phyloP scores from a whole-genome alignment of 2,888 invertebrate genomes.

The Saturnia japonica region DNA sequence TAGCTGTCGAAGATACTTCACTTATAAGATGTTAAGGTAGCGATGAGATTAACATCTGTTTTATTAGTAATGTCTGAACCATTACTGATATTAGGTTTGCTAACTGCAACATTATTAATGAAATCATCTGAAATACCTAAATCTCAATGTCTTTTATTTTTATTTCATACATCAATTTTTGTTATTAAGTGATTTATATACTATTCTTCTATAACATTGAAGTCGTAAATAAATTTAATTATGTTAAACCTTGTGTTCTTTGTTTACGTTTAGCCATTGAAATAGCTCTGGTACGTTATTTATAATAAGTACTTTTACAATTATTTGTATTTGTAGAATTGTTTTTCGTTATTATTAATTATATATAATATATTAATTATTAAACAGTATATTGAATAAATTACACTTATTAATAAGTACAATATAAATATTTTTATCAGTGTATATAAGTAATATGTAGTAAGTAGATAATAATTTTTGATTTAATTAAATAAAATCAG shows the following conservation, averaged over 20 bases:
- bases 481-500: too few relatives aligned
- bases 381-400: too few relatives aligned
- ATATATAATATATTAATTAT: not conserved
- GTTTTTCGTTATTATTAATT: too few relatives aligned
- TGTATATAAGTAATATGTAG: too few relatives aligned
- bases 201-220: slow-evolving; percentile 34
- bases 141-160: slow-evolving; percentile 29
- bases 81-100: slow-evolving; percentile 26
- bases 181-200: slow-evolving; percentile 30
- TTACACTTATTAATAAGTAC: too few relatives aligned
- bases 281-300: slow-evolving; percentile 32
- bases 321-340: slow-evolving; percentile 9
- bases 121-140: slow-evolving; percentile 26
- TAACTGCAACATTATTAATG: slow-evolving; percentile 26
- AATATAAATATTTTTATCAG: too few relatives aligned
- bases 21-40: slow-evolving; percentile 14
- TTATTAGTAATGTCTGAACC: slow-evolving; percentile 36
- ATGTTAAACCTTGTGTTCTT: slow-evolving; percentile 26
- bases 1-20: not conserved
- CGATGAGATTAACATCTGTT: slow-evolving; percentile 32
- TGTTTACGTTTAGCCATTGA: slow-evolving; percentile 29
- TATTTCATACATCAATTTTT: slow-evolving; percentile 30
- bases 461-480: too few relatives aligned
- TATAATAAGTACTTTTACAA: slow-evolving; percentile 26
- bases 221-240: not conserved